Percentiles rank a stretch among this genome's conserved stretches.
These are phyloP conservation scores for Helicoverpa zea DNA, from an alignment of 1,140 invertebrate genomes.

Conservation along the genomic window DNA sequence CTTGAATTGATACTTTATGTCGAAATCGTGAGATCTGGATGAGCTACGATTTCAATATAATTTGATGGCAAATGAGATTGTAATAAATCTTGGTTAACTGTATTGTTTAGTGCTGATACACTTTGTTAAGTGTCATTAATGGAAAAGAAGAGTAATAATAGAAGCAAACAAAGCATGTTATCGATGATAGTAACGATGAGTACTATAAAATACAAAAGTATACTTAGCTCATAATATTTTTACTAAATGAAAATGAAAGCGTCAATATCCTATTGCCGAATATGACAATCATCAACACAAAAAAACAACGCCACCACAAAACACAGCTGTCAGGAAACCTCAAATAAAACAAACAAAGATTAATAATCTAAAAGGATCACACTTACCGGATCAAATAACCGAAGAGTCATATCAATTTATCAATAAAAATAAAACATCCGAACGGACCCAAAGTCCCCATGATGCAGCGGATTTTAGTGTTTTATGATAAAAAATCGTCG, in stretches of 20 bases:
- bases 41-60: slow-evolving; percentile 23
- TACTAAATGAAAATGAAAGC: too few species aligned
- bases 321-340: neutral
- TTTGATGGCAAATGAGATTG: neutral
- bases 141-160: too few species aligned
- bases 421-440: slow-evolving; percentile 30
- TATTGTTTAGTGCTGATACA: neutral
- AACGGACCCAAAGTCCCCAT: slow-evolving; percentile 5
- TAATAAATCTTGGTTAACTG: neutral
- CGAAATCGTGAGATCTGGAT: slow-evolving; percentile 23
- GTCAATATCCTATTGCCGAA: too few species aligned
- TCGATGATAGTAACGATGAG: too few species aligned
- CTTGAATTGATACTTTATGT: slow-evolving; percentile 11
- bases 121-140: too few species aligned
- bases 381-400: slow-evolving; percentile 12
- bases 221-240: too few species aligned
- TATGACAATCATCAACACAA: too few species aligned
- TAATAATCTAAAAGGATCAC: slow-evolving; percentile 16
- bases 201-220: too few species aligned
- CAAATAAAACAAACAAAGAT: slow-evolving; percentile 14
- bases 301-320: neutral
- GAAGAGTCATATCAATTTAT: slow-evolving; percentile 29
- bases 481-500: slow-evolving; percentile 38
- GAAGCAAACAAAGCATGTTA: too few species aligned
- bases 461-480: slow-evolving; percentile 8